Percentiles rank a stretch among this genome's conserved stretches.
phyloP scores from a whole-genome alignment of 2,113 vertebrate species.

The Galbula dea region DNA sequence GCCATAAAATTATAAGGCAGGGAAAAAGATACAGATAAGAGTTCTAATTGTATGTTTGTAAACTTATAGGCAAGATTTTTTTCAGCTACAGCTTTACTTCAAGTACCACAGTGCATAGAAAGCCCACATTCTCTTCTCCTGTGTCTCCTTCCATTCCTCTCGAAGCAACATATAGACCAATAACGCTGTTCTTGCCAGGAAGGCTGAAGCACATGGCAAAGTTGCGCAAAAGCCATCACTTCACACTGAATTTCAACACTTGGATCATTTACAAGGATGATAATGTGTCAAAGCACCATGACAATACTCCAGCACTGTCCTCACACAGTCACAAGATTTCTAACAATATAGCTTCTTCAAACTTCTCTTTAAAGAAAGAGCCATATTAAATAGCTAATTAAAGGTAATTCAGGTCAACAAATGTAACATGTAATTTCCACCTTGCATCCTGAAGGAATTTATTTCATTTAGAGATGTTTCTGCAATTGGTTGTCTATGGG shows the following conservation, averaged over 20 bases:
- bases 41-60: conserved; percentile 78
- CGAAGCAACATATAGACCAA: conserved; percentile 1
- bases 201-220: background rate
- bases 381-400: background rate
- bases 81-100: conserved; percentile 75
- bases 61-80: conserved; percentile 70
- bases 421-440: background rate
- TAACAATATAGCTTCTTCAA: background rate
- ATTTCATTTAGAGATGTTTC: background rate
- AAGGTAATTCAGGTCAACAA: background rate
- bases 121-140: conserved; percentile 18
- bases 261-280: background rate
- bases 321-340: background rate
- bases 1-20: conserved; percentile 86
- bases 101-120: conserved; percentile 52
- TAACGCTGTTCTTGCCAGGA: conserved; percentile 12
- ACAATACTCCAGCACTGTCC: background rate
- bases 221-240: conserved; percentile 19
- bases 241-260: background rate
- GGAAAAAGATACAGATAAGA: conserved; percentile 80
- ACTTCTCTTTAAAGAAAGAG: background rate
- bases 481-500: background rate
- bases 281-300: background rate
- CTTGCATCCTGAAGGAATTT: background rate
- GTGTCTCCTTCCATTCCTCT: conserved; percentile 3